Conservation (phyloP, 2,888 invertebrate genomes). For the Meteorus cinctellus region DNA sequence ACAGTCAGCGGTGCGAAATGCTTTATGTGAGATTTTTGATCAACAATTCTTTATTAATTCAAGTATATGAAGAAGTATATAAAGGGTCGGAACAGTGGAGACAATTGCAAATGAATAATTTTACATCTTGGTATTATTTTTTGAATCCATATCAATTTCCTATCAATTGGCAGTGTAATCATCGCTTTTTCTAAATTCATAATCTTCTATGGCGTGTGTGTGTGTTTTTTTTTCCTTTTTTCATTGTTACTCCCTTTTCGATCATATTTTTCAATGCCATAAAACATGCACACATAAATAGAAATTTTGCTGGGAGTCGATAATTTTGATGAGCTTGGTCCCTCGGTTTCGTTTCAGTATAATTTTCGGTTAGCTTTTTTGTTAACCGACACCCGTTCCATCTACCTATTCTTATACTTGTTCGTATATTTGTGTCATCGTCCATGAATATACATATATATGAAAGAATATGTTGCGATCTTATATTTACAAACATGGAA, state of each 20-base stretch:
- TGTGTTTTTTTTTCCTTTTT: too few species aligned
- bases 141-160: too few species aligned
- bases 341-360: conserved; percentile 62
- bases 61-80: too few species aligned
- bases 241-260: too few species aligned
- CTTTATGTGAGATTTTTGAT: conserved; percentile 57
- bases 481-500: conserved; percentile 55
- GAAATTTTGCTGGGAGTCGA: neutral
- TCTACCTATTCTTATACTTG: conserved; percentile 35
- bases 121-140: too few species aligned
- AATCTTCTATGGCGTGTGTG: neutral
- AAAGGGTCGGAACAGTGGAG: too few species aligned
- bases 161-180: too few species aligned
- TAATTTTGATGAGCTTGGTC: conserved; percentile 56
- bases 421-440: conserved; percentile 4
- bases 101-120: too few species aligned
- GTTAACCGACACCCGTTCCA: conserved; percentile 57
- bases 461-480: conserved; percentile 36
- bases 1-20: conserved; percentile 52
- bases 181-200: neutral
- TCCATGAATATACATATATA: conserved; percentile 47
- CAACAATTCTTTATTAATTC: conserved; percentile 51
- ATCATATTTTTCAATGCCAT: too few species aligned
- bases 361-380: conserved; percentile 60
- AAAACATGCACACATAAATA: neutral